Base-by-base conservation (phyloP, 1,140 invertebrate species). In the Notospermus geniculatus region DNA sequence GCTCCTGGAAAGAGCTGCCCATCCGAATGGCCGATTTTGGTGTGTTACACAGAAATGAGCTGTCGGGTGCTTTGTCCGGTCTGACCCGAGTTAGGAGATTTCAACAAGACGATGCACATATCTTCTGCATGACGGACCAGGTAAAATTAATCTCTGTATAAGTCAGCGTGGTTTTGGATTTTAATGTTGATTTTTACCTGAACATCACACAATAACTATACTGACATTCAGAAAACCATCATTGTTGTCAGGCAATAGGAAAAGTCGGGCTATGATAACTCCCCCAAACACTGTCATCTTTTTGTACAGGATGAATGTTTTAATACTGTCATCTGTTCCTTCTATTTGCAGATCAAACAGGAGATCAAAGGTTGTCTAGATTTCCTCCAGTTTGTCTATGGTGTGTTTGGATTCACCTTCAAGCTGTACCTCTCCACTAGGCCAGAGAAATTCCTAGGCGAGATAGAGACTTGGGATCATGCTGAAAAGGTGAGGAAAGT, bases 101-200 rank as follows among this genome's bases (percentile, higher is more conserved):
- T 84, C 95, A 98, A 76, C 97, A 99, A 79, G 97, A 99, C 81
- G 97, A 99, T 83, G 97, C 96, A 7, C 97, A 99, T 73, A 98
- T 99, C 57, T 99, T 99, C 84, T 99, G 97, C 74, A 85, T 91
- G 2, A 84, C 85, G 2, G 89, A 93, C 58, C 95, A 98, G 81
- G 82, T 84, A 46, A 45, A 43, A 63, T 63, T 64, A 54, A 28
- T 57, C 57, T 41, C 63, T 74, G 62, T 71, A 91, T 91, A n/a
- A n/a, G n/a, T n/a, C n/a, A n/a, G n/a, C n/a, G n/a, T n/a, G n/a
- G n/a, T n/a, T n/a, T n/a, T n/a, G n/a, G n/a, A n/a, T n/a, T n/a
- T n/a, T n/a, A n/a, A n/a, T n/a, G n/a, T n/a, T n/a, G n/a, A n/a
- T n/a, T n/a, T n/a, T n/a, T n/a, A n/a, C n/a, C n/a, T n/a, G n/a